Conservation (phyloP, 2,888 invertebrate species). For the Zygaena filipendulae region DNA sequence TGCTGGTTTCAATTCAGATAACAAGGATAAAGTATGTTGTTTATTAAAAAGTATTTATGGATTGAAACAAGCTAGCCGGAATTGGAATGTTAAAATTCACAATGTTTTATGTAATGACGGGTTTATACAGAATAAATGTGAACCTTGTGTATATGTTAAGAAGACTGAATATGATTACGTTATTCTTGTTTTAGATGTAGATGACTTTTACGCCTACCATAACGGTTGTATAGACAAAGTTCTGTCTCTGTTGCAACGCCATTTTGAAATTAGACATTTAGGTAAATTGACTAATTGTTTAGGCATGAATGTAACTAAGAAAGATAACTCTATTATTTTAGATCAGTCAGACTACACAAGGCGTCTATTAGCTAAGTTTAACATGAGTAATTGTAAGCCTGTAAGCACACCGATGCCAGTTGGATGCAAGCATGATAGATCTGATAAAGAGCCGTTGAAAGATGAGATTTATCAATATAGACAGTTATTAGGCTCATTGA, state of each 20-base stretch:
- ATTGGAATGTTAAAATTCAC: conserved; percentile 8
- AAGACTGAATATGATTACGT: background rate
- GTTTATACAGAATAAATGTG: conserved; percentile 4
- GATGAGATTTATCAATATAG: conserved; percentile 4
- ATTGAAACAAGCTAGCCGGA: conserved; percentile 6
- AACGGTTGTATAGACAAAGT: background rate
- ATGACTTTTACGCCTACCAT: conserved; percentile 6
- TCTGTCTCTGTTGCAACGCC: background rate
- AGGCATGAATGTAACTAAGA: conserved; percentile 7
- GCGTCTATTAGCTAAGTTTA: conserved; percentile 4
- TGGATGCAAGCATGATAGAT: conserved; percentile 1
- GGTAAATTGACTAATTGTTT: conserved; percentile 4
- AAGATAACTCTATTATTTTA: conserved; percentile 2
- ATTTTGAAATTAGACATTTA: conserved; percentile 7
- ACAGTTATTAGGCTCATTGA: conserved; percentile 11
- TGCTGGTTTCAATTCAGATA: background rate
- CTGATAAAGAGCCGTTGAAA: conserved; percentile 1
- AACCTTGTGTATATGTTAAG: conserved; percentile 13
- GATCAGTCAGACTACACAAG: conserved; percentile 6
- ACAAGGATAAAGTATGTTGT: conserved; percentile 1
- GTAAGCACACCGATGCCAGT: conserved; percentile 7
- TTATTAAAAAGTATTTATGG: conserved; percentile 1
- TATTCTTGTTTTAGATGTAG: conserved; percentile 6
- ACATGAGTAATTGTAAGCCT: conserved; percentile 8
- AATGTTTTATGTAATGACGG: conserved; percentile 10